Base-by-base conservation (phyloP, 2,888 invertebrate genomes). In the Neoaliturus tenellus region DNA sequence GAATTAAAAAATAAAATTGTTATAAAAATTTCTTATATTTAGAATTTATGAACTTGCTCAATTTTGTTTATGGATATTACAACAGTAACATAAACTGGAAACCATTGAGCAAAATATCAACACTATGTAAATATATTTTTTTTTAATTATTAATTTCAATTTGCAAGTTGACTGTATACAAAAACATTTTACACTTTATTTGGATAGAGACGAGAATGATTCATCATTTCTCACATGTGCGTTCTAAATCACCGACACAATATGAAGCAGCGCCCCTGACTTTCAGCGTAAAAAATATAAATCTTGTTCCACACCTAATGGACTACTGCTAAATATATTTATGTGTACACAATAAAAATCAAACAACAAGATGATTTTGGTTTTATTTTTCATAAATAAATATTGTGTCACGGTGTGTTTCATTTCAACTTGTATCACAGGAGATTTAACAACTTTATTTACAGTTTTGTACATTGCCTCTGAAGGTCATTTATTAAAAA, bases 381-480 rank as follows among this genome's bases (percentile, higher is more conserved):
- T 17, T 62, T 23, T 28, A 3, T 14, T 28, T 20, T 28, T 17
- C 25, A 4, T 14, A 62, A 28, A 28, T 62, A 14, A 31, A 28
- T 28, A 8, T 62, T 62, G 28, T 62, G 55, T 55, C 55, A 23
- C 25, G 31, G 10, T 62, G 62, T 62, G 62, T 62, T 62, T 62
- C 28, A 28, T 31, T 62, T 62, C 28, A 28, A 62, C 62, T 51
- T 51, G 51, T 51, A 62, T 62, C 62, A 62, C 62, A 62, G 62
- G 62, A 62, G 28, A 14, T 62, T 62, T 23, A 48, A 23, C 5
- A 14, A 31, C 17, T 62, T 55, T 62, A 62, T 28, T n/a, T 62
- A 62, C 28, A 62, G 62, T 62, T 62, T 62, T 62, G 62, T 62
- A 62, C 62, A 28, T 62, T 12, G 62, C 28, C n/a, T n/a, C n/a